Conservation (phyloP, 2,888 invertebrate genomes). For the Rhagonycha lutea region DNA sequence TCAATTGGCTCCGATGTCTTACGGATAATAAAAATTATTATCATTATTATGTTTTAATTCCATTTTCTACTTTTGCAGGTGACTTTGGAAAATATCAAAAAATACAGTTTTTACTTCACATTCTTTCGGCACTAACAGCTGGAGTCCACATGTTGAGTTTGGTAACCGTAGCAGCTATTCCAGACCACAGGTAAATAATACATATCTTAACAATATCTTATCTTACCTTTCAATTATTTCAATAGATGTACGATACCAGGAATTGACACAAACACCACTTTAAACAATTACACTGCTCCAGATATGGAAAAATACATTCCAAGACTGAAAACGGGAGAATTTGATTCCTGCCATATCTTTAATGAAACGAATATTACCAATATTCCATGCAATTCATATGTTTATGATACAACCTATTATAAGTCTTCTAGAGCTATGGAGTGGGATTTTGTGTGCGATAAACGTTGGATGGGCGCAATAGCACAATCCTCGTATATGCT, state of each 20-base stretch:
- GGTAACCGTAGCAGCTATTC: conserved; percentile 80
- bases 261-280: conserved; percentile 60
- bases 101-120: conserved; percentile 77
- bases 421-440: conserved; percentile 76
- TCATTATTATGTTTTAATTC: too few species aligned
- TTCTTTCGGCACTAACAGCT: conserved; percentile 76
- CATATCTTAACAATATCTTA: not conserved
- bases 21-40: too few species aligned
- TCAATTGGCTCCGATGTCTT: too few species aligned
- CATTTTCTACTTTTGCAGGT: conserved; percentile 53
- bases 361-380: conserved; percentile 47
- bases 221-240: conserved; percentile 30
- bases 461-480: conserved; percentile 79
- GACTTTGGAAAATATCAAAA: conserved; percentile 84
- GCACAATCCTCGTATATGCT: conserved; percentile 82
- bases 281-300: conserved; percentile 57
- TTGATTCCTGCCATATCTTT: conserved; percentile 68
- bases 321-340: conserved; percentile 58
- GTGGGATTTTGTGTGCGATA: conserved; percentile 81
- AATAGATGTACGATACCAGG: conserved; percentile 64
- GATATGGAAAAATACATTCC: conserved; percentile 63
- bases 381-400: conserved; percentile 62
- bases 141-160: conserved; percentile 83
- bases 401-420: conserved; percentile 75
- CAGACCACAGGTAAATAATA: conserved; percentile 63